phyloP scores from a whole-genome alignment of 1,140 invertebrate genomes.

The Diabrotica virgifera region DNA sequence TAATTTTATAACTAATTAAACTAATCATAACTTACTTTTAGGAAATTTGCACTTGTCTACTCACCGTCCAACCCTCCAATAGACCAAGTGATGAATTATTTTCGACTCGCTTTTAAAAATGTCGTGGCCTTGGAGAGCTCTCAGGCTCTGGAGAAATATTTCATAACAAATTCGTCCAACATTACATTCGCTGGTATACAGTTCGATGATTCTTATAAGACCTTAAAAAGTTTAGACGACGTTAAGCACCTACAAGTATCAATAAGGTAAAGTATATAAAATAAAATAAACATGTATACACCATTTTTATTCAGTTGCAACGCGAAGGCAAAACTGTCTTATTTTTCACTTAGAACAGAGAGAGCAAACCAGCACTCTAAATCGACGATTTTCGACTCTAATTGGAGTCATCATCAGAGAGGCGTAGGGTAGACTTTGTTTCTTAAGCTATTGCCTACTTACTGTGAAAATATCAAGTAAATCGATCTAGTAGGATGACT shows the following conservation, averaged over 20 bases:
- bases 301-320: too few relatives aligned
- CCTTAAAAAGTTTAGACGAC: slow-evolving; percentile 1
- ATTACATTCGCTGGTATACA: slow-evolving; percentile 52
- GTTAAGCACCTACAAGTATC: slow-evolving; percentile 8
- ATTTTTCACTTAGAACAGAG: too few relatives aligned
- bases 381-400: too few relatives aligned
- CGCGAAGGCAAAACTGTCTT: too few relatives aligned
- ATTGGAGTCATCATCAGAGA: too few relatives aligned
- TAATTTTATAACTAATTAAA: too few relatives aligned
- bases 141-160: slow-evolving; percentile 44
- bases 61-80: not conserved
- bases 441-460: too few relatives aligned
- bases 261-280: slow-evolving; percentile 16
- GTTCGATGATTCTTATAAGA: slow-evolving; percentile 48
- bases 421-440: too few relatives aligned
- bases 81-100: slow-evolving; percentile 20
- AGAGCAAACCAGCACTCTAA: too few relatives aligned
- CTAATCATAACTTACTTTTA: not conserved
- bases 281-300: too few relatives aligned
- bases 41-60: not conserved
- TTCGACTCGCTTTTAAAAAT: slow-evolving; percentile 10
- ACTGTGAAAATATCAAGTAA: too few relatives aligned
- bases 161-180: slow-evolving; percentile 9
- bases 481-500: too few relatives aligned
- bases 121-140: slow-evolving; percentile 41